Evolutionary conservation across 2,888 invertebrate genomes (phyloP).

Genomic region (Drosophila eohydei): DNA sequence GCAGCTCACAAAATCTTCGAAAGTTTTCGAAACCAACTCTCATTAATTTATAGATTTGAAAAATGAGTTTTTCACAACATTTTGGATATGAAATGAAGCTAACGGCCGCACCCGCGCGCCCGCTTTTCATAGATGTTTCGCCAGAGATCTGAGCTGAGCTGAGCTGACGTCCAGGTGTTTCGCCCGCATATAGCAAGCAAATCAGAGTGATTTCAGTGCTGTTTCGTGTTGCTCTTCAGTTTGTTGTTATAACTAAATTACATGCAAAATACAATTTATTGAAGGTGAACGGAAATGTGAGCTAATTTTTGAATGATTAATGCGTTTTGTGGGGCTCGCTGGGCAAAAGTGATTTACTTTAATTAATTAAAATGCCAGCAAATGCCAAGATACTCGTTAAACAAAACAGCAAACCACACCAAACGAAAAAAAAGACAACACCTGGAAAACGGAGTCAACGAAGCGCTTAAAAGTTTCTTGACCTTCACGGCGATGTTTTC

Average conservation of each 20-base stretch:
- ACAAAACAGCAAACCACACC: slow-evolving; percentile 7
- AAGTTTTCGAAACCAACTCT: background rate
- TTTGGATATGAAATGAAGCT: background rate
- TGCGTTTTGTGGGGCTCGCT: slow-evolving; percentile 46
- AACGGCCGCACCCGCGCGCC: background rate
- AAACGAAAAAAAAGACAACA: slow-evolving; percentile 10
- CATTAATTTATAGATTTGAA: slow-evolving; percentile 4
- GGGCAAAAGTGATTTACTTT: slow-evolving; percentile 65
- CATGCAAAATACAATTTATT: slow-evolving; percentile 70
- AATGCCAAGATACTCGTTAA: slow-evolving; percentile 33
- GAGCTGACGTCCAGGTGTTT: slow-evolving; percentile 1
- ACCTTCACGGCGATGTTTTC: slow-evolving; percentile 61
- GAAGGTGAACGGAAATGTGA: slow-evolving; percentile 74
- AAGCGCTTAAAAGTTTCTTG: slow-evolving; percentile 65
- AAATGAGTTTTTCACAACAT: background rate
- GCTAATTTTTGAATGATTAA: slow-evolving; percentile 72
- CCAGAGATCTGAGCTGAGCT: slow-evolving; percentile 1
- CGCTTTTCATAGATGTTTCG: slow-evolving; percentile 3
- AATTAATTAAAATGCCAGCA: slow-evolving; percentile 67
- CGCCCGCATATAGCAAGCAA: slow-evolving; percentile 27
- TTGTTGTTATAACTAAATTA: slow-evolving; percentile 46
- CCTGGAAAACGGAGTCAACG: slow-evolving; percentile 43
- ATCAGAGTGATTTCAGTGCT: slow-evolving; percentile 4
- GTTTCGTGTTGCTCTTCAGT: slow-evolving; percentile 7
- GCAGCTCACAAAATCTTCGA: background rate